These are phyloP conservation scores for Sinelater perroti DNA, from an alignment of 2,888 invertebrate species.

Conservation along the genomic window DNA sequence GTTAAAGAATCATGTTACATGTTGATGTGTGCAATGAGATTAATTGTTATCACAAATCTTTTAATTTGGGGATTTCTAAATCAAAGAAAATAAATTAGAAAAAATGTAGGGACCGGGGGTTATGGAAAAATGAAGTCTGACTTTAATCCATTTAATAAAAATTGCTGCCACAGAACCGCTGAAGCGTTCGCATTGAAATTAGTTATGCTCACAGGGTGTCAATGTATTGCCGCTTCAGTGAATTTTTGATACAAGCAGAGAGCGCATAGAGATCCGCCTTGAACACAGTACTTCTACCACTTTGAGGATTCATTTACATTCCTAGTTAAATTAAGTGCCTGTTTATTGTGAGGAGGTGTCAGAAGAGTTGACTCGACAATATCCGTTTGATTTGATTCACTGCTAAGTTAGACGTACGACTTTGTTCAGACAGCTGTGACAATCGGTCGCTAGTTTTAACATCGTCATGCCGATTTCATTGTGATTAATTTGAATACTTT, in stretches of 20 bases:
- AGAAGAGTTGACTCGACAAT: slow-evolving; percentile 48
- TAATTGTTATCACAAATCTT: too few species aligned
- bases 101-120: too few species aligned
- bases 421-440: slow-evolving; percentile 41
- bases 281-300: slow-evolving; percentile 17
- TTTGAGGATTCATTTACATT: slow-evolving; percentile 34
- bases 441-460: slow-evolving; percentile 51
- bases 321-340: slow-evolving; percentile 51
- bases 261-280: slow-evolving; percentile 10
- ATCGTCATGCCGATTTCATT: slow-evolving; percentile 46
- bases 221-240: slow-evolving; percentile 14
- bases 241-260: slow-evolving; percentile 31
- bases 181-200: too few species aligned
- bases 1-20: too few species aligned
- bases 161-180: too few species aligned
- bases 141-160: too few species aligned
- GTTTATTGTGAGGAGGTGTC: slow-evolving; percentile 38
- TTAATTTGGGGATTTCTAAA: too few species aligned
- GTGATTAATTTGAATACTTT: slow-evolving; percentile 54
- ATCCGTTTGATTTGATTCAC: slow-evolving; percentile 43
- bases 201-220: too few species aligned
- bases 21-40: too few species aligned
- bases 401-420: slow-evolving; percentile 39
- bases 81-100: too few species aligned
- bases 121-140: too few species aligned